These are phyloP conservation scores for Sapajus apella DNA, from an alignment of 2,113 vertebrate species.

Conservation along the genomic window DNA sequence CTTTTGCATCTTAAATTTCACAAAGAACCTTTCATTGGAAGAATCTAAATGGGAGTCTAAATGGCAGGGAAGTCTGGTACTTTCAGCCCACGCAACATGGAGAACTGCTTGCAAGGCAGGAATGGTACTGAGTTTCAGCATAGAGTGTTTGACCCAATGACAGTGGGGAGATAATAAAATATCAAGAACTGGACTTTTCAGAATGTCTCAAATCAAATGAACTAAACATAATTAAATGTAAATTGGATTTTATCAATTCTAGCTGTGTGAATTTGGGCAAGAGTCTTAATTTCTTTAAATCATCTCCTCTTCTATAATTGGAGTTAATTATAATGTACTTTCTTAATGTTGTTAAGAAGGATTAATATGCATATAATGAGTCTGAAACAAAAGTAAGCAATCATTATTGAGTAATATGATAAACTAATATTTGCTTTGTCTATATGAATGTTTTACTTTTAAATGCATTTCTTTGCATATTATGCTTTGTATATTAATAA, in stretches of 20 bases:
- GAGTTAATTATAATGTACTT: neutral
- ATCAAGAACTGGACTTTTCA: neutral
- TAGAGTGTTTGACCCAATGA: neutral
- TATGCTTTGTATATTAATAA: neutral
- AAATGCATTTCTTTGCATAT: neutral
- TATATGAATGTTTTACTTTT: neutral
- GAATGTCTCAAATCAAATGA: neutral
- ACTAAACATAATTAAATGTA: neutral
- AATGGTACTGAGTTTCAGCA: neutral
- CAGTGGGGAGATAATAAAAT: neutral
- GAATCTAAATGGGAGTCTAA: neutral
- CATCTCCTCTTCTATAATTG: neutral
- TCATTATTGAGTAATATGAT: neutral
- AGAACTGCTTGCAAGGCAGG: neutral
- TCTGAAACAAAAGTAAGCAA: neutral
- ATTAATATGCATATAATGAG: neutral
- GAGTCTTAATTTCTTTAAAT: neutral
- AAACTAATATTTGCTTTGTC: neutral
- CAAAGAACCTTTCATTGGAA: neutral
- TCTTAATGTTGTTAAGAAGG: neutral
- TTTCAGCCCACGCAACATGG: too few relatives aligned
- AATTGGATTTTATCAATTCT: neutral
- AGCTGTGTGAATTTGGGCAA: neutral
- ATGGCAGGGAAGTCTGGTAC: neutral
- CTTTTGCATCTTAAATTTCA: neutral